Evolutionary conservation across 2,113 vertebrate genomes (phyloP).

Genomic region (Prunella fulvescens): DNA sequence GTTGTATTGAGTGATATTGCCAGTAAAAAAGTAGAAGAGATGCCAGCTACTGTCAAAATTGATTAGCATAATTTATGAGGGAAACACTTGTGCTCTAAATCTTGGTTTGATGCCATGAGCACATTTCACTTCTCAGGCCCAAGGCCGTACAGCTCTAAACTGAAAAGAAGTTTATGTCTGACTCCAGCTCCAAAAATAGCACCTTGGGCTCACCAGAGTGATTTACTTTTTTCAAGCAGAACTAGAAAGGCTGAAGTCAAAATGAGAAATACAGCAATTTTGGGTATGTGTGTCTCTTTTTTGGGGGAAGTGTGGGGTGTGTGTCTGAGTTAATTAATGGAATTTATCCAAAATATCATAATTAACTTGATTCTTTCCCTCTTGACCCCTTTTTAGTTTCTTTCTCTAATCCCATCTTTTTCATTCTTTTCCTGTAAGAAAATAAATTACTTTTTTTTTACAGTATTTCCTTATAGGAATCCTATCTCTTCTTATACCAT

Average conservation of each 20-base stretch:
- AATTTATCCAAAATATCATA: background rate
- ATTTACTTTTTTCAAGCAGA: background rate
- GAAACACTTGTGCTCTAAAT: background rate
- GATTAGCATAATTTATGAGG: background rate
- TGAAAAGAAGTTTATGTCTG: background rate
- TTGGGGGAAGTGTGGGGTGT: background rate
- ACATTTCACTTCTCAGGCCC: background rate
- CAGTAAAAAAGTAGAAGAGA: background rate
- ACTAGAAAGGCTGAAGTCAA: background rate
- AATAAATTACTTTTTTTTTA: background rate
- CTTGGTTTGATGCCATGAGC: background rate
- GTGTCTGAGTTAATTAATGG: background rate
- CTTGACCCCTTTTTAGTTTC: background rate
- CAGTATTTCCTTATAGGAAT: background rate
- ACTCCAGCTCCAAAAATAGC: background rate
- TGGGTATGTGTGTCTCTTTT: background rate
- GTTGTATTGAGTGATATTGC: background rate
- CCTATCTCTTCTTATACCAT: background rate
- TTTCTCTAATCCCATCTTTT: background rate
- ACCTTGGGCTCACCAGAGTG: background rate
- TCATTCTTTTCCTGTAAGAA: background rate
- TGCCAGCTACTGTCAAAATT: conserved; percentile 5
- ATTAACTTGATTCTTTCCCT: background rate
- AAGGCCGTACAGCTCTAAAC: background rate
- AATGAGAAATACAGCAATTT: background rate